Evolutionary conservation across 2,888 invertebrate species (phyloP), one percentile per base, ranked within the genome.

Genomic region (Conus canariensis): DNA sequence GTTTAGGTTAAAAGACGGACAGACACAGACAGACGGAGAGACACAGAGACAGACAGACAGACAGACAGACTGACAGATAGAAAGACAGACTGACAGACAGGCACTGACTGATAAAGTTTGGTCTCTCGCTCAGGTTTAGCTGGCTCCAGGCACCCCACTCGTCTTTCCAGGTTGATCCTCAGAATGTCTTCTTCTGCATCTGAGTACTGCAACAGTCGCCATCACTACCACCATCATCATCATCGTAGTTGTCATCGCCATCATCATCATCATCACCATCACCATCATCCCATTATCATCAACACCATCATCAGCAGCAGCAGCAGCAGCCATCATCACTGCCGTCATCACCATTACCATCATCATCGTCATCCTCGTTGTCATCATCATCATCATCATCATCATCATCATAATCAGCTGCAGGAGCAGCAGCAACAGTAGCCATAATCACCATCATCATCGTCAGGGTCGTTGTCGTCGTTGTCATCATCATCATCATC

Each of bases 101-200:
- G 45, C 82, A 83, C 90, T 60, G 82, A 92, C 92, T 60, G 67
- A 59, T 85, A 92, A 5, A 92, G 90, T 80, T 92, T 92, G 80
- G 92, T 92, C 12, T 90, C 85, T 45, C 12, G 22, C 8, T n/a
- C 30, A 30, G 92, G 92, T 45, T 70, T 82, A 12, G 85, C 85
- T 5, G 92, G 94, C 8, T 92, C 58, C 86, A 93, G 92, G 2
- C 92, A 91, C 5, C 94, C 94, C 22, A 94, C 92, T 90, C 94
- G 90, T 87, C 91, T 92, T 90, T 95, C 94, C 77, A 95, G 92
- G 25, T 93, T 93, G 82, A 92, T 93, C 56, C 94, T 92, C 90
- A 94, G 91, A 5, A 95, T 93, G 90, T 95, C 95, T 12, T 93
- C 89, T 88, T 95, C 95, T 8, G 93, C 92, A 87, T 94, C 94